Percentiles rank a stretch among this genome's conserved stretches.
phyloP scores from a whole-genome alignment of 1,140 invertebrate species.

The Cheumatopsyche charites region DNA sequence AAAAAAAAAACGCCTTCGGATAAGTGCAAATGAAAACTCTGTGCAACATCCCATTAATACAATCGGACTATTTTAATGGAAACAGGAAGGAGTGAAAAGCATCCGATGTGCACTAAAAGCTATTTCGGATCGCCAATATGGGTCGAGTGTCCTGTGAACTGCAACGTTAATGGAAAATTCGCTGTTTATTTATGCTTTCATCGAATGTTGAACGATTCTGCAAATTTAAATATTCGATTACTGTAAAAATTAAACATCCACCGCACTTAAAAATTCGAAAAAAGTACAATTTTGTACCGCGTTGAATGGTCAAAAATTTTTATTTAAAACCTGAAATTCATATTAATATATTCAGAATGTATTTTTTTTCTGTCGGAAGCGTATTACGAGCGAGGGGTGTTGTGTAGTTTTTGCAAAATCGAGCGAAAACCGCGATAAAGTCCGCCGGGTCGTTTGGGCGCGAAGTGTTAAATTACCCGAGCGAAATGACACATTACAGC shows the following conservation, averaged over 20 bases:
- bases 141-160: background rate
- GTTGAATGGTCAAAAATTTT: too few relatives aligned
- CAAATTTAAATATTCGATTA: too few relatives aligned
- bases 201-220: too few relatives aligned
- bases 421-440: constrained; percentile 4
- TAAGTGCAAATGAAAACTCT: background rate
- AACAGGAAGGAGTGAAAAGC: constrained; percentile 18
- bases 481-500: constrained; percentile 17
- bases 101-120: constrained; percentile 24
- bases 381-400: too few relatives aligned
- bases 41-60: background rate
- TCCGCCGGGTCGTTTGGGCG: background rate
- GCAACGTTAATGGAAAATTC: constrained; percentile 18
- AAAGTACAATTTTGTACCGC: too few relatives aligned
- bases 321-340: too few relatives aligned
- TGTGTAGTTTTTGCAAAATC: constrained; percentile 4
- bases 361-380: too few relatives aligned
- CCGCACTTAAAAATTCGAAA: too few relatives aligned
- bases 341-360: too few relatives aligned
- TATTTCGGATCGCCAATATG: constrained; percentile 15
- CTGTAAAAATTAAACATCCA: too few relatives aligned
- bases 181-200: constrained; percentile 15
- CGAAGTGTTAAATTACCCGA: constrained; percentile 23
- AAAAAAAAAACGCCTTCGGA: too few relatives aligned
- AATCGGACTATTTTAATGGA: constrained; percentile 14